phyloP scores from a whole-genome alignment of 2,888 invertebrate species.

The Dasypogon diadema region DNA sequence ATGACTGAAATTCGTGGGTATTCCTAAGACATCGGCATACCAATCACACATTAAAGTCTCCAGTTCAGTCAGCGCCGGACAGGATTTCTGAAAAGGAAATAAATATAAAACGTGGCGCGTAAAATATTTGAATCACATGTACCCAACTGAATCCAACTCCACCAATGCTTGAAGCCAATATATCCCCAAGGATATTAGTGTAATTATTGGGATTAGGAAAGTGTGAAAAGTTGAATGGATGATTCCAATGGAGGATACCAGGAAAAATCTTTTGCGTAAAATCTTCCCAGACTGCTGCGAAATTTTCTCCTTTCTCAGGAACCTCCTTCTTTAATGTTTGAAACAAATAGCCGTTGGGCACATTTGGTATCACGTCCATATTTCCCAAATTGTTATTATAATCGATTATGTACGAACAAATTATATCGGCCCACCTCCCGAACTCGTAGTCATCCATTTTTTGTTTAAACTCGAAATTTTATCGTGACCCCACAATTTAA shows the following conservation, averaged over 20 bases:
- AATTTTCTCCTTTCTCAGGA: constrained; percentile 24
- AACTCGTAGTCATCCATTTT: constrained; percentile 21
- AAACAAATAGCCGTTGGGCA: not conserved
- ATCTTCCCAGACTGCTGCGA: constrained; percentile 6
- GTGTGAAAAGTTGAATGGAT: constrained; percentile 24
- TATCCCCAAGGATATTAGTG: constrained; percentile 15
- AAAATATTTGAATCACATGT: not conserved
- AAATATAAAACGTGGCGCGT: no score
- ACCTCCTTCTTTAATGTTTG: not conserved
- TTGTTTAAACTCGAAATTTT: no score
- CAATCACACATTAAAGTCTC: constrained; percentile 82
- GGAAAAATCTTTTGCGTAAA: not conserved
- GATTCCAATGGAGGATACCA: constrained; percentile 14
- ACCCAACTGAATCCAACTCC: constrained; percentile 20
- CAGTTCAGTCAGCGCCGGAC: constrained; percentile 82
- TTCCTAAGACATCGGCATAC: constrained; percentile 77
- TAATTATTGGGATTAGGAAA: constrained; percentile 4
- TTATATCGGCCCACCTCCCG: not conserved
- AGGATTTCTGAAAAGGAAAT: constrained; percentile 78
- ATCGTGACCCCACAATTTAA: no score
- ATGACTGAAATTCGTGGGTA: constrained; percentile 74
- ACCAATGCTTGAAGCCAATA: not conserved
- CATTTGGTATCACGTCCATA: not conserved
- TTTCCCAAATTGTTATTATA: not conserved
- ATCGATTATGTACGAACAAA: not conserved